Base-by-base conservation (phyloP, 2,113 vertebrate genomes). In the Sinosuthora webbiana region DNA sequence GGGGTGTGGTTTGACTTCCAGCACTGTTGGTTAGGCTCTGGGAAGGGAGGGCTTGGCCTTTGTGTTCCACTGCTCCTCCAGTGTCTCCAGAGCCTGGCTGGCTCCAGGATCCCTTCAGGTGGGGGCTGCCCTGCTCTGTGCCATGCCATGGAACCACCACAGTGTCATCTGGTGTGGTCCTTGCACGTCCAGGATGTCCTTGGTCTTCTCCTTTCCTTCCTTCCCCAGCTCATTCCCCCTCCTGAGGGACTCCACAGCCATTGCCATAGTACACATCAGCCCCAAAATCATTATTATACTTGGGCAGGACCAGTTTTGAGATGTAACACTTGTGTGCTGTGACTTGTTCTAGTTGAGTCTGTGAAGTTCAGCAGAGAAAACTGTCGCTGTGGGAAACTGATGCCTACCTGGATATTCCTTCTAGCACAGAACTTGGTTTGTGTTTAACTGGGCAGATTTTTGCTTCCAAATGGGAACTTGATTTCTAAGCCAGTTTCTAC, bases 401-500 rank as follows among this genome's bases (percentile, higher is more conserved):
- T 89, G 27, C 28, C 13, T 84, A 28, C 62, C 41, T 77, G 49
- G 27, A 3, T 82, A 56, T 13, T 73, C 65, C n/a, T 83, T 86
- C 18, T n/a, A n/a, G 39, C 50, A 39, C 27, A 71, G 52, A 70
- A 23, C 22, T 21, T 41, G 24, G 19, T 55, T 41, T 37, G 10
- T 75, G 27, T 69, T 81, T 81, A 70, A 50, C 21, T 31, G 44
- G 59, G 39, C 13, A 15, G 64, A 70, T 55, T 87, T 92, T 68
- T 94, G 31, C 35, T 56, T 75, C 63, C 52, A 65, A 75, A 59
- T 52, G n/a, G 60, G 44, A 90, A 42, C 35, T 70, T 70, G 55
- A 56, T 91, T 91, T 80, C 68, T 39, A 60, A 74, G 65, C 31
- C 60, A 85, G 62, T 73, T 90, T 77, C 52, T 93, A 55, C 50